Evolutionary conservation across 2,888 invertebrate species (phyloP), one percentile per base, ranked within the genome.

Genomic region (Caenorhabditis macrosperma): DNA sequence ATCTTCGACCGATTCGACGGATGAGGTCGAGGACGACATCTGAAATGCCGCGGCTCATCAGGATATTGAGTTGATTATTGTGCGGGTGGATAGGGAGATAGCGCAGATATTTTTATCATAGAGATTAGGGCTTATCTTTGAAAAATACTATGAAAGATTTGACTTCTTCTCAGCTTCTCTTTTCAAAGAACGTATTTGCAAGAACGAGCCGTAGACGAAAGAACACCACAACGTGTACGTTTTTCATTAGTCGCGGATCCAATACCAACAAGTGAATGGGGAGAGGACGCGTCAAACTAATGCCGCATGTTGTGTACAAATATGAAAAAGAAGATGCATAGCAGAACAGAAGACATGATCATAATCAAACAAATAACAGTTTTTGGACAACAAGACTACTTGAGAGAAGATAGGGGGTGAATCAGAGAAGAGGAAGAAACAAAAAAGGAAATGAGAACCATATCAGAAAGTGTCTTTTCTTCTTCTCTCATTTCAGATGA

Each of bases 1-100:
- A 35, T 84, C 84, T 59, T 82, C 84, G 4, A 78, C 78, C 20
- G 84, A 82, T 50, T 79, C 79, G 20, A 79, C 79, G 10, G 84
- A 78, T 28, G 82, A 81, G 26, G 81, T 68, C 17, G 77, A 74
- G 4, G 81, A 78, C n/a, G 81, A 81, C 80, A 80, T 80, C 80
- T 79, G 48, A 35, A 52, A 35, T 20, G 20, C n/a, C 6, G 30
- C 15, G 10, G 7, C 15, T 24, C 35, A n/a, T 59, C 24, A 52
- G 22, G 20, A 7, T 17, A 48, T 48, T 28, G 30, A 48, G 20
- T 26, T 35, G 57, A 38, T n/a, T n/a, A n/a, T n/a, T 22, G 26
- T 17, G 48, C 12, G 30, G 60, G 52, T 54, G 67, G 22, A 10
- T 46, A 57, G 41, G 30, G 15, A 46, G 69, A 50, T 22, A 28